Conservation (phyloP, 2,888 invertebrate species). For the Epinotia demarniana region DNA sequence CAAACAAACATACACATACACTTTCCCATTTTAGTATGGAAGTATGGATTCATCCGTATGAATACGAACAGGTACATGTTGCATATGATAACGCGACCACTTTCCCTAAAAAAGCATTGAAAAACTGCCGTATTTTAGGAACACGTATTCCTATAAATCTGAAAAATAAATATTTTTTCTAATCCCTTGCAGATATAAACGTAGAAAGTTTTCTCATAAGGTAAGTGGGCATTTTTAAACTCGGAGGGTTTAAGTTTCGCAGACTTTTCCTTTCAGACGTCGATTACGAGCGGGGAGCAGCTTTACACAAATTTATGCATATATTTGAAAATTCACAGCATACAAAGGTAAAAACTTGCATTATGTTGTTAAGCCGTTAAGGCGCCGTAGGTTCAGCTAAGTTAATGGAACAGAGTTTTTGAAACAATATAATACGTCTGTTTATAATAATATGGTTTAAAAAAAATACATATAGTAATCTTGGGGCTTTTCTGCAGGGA, state of each 20-base stretch:
- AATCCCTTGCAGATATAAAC: constrained; percentile 49
- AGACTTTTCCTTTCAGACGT: constrained; percentile 41
- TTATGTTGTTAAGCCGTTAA: background rate
- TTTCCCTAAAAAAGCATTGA: background rate
- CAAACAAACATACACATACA: too few relatives aligned
- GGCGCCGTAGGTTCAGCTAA: too few relatives aligned
- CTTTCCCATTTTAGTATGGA: too few relatives aligned
- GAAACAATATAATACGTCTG: too few relatives aligned
- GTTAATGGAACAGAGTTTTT: too few relatives aligned
- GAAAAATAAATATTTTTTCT: constrained; percentile 28
- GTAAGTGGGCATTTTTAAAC: constrained; percentile 57
- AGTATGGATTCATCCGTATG: too few relatives aligned
- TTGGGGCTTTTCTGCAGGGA: too few relatives aligned
- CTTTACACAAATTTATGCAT: constrained; percentile 30
- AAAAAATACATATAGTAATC: too few relatives aligned
- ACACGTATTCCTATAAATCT: background rate
- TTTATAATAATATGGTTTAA: too few relatives aligned
- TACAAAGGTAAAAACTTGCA: background rate
- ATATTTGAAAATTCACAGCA: constrained; percentile 16
- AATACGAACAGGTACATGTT: too few relatives aligned
- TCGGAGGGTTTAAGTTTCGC: constrained; percentile 45
- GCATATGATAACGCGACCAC: too few relatives aligned
- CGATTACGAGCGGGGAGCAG: constrained; percentile 26
- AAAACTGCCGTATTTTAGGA: too few relatives aligned
- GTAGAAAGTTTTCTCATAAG: constrained; percentile 68